A percentile compares a stretch with the other conserved stretches of the same genome.
Conservation (phyloP, 2,113 vertebrate species). For the Protobothrops flavoviridis region DNA sequence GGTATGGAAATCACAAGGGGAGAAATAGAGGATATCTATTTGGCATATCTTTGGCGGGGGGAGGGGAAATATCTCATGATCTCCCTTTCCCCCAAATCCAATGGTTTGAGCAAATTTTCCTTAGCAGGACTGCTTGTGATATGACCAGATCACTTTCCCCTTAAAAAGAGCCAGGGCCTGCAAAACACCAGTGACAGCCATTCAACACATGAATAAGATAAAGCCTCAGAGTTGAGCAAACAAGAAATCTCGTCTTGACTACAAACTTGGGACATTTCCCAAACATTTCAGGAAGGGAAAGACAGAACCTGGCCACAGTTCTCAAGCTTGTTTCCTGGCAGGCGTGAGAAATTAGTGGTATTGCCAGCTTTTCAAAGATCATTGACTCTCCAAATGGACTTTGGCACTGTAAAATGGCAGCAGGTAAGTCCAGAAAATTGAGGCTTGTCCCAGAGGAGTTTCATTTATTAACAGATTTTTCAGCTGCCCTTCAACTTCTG, state of each 20-base stretch:
- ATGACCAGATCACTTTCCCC: not conserved
- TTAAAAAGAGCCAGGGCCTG: not conserved
- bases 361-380: not conserved
- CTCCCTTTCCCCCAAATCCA: not conserved
- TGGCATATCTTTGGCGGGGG: not conserved
- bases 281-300: constrained; percentile 18
- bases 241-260: not conserved
- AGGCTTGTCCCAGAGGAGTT: not conserved
- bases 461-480: not conserved
- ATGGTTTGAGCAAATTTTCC: not conserved
- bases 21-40: not conserved
- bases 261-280: not conserved
- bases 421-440: not conserved
- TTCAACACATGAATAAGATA: not conserved
- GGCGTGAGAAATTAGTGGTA: not conserved
- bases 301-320: not conserved
- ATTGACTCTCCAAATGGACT: not conserved
- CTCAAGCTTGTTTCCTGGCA: not conserved
- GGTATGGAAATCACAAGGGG: not conserved
- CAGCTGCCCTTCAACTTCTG: not conserved
- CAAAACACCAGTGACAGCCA: not conserved
- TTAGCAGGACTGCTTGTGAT: not conserved
- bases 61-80: not conserved
- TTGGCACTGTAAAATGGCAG: not conserved
- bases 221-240: not conserved